Base-by-base conservation (phyloP, 2,797 vertebrate species). In the Paedocypris micromegethes region DNA sequence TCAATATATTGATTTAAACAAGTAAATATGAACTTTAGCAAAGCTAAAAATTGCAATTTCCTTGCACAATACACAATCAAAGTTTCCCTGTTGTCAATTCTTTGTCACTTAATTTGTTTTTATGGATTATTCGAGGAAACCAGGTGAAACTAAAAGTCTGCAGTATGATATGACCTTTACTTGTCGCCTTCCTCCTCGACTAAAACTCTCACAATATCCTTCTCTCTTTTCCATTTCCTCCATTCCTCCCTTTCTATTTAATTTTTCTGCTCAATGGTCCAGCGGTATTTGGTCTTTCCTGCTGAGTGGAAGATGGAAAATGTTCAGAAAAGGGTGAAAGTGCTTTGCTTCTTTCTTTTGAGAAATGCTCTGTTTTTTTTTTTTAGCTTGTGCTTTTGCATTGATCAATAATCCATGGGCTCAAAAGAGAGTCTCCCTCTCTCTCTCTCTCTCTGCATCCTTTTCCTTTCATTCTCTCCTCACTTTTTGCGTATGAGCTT, bases 321-420 rank as follows among this genome's bases (percentile, higher is more conserved):
- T 58, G 69, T 64, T 62, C 55, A 58, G 45, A 62, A 68, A 58
- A 37, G 8, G 59, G 48, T 60, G 45, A 72, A 62, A 64, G 61
- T 7, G 38, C 47, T 44, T 62, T 64, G 41, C 57, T 47, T 23
- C 38, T 51, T 61, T 5, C 5, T 48, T 6, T 7, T n/a, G 44
- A 49, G 59, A 56, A 59, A 65, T 9, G 44, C 48, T 66, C 39
- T 45, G 40, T 44, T 55, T 68, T 66, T 44, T 55, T 68, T 66
- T 70, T 72, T 47, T 69, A 46, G 37, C 44, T 69, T 57, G 51
- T 72, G 66, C 74, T 69, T 72, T 78, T 73, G 74, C 61, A 72
- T 41, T 66, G 58, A 79, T 79, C 75, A 75, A 79, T 77, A 79
- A 77, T 77, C 74, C 65, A 79, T 75, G 68, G 6, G 5, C 58